phyloP scores from a whole-genome alignment of 2,113 vertebrate genomes.

The Antigone vipio region DNA sequence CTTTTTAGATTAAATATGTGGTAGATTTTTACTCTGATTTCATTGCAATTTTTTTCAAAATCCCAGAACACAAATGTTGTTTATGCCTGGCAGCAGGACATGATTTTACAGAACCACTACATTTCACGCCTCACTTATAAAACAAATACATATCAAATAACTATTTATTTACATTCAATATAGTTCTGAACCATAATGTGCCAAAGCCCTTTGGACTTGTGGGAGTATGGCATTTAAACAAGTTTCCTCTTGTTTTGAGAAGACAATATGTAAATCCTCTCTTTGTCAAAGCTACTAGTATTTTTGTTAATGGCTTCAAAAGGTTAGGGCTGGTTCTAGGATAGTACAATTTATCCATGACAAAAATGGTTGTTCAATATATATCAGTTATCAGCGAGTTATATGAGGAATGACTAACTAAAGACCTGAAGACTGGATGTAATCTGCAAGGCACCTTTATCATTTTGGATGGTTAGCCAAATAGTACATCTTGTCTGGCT shows the following conservation, averaged over 20 bases:
- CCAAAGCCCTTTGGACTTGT: background rate
- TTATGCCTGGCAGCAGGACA: background rate
- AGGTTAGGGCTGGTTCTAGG: background rate
- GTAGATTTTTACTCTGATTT: background rate
- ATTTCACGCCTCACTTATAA: background rate
- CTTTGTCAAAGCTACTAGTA: background rate
- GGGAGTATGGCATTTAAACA: background rate
- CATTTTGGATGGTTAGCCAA: background rate
- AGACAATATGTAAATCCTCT: background rate
- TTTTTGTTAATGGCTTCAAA: background rate
- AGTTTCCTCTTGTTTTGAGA: background rate
- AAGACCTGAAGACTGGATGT: background rate
- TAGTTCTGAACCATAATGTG: background rate
- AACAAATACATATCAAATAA: background rate
- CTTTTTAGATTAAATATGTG: background rate
- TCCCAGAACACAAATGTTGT: background rate
- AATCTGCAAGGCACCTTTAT: background rate
- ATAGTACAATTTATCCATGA: background rate
- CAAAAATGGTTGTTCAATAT: background rate
- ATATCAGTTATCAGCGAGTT: background rate
- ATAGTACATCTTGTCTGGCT: background rate
- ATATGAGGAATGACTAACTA: background rate
- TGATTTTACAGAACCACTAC: background rate
- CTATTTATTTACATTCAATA: background rate
- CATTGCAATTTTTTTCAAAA: background rate